Percentiles rank a stretch among this genome's conserved stretches.
Evolutionary conservation across 2,797 vertebrate genomes (phyloP).

Genomic region (Lithobates pipiens): DNA sequence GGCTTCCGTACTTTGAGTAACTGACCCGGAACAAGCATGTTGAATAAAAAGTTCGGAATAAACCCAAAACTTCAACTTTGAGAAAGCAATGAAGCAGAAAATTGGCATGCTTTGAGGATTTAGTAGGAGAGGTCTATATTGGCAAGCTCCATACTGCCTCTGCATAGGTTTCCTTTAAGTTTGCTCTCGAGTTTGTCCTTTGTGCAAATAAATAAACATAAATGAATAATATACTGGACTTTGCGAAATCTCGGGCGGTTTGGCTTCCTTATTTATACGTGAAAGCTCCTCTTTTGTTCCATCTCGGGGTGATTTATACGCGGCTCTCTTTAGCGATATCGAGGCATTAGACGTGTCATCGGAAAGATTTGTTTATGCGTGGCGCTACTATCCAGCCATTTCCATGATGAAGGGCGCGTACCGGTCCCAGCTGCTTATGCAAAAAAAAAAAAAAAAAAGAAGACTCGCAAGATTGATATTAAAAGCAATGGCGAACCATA

Average conservation of each 20-base stretch:
- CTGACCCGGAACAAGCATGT: too few relatives aligned
- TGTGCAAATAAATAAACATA: not conserved
- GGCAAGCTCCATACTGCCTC: too few relatives aligned
- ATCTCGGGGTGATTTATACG: slow-evolving; percentile 2
- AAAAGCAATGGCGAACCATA: slow-evolving; percentile 9
- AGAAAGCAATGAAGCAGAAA: too few relatives aligned
- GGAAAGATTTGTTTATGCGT: slow-evolving; percentile 30
- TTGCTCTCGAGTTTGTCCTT: too few relatives aligned
- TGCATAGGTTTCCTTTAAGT: too few relatives aligned
- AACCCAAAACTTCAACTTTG: too few relatives aligned
- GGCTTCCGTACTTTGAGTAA: too few relatives aligned
- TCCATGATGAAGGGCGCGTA: slow-evolving; percentile 28
- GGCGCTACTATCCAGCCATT: slow-evolving; percentile 18
- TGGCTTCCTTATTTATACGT: not conserved
- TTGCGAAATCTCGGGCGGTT: not conserved
- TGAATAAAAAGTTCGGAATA: too few relatives aligned
- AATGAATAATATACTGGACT: not conserved
- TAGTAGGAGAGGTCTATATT: too few relatives aligned
- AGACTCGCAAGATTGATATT: slow-evolving; percentile 34
- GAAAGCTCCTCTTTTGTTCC: not conserved
- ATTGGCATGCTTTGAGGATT: too few relatives aligned
- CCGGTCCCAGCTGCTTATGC: slow-evolving; percentile 1
- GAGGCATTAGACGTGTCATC: slow-evolving; percentile 11
- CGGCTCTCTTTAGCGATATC: not conserved
- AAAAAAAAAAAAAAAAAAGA: not conserved